phyloP scores from a whole-genome alignment of 2,113 vertebrate species.

The Hemiscyllium ocellatum region DNA sequence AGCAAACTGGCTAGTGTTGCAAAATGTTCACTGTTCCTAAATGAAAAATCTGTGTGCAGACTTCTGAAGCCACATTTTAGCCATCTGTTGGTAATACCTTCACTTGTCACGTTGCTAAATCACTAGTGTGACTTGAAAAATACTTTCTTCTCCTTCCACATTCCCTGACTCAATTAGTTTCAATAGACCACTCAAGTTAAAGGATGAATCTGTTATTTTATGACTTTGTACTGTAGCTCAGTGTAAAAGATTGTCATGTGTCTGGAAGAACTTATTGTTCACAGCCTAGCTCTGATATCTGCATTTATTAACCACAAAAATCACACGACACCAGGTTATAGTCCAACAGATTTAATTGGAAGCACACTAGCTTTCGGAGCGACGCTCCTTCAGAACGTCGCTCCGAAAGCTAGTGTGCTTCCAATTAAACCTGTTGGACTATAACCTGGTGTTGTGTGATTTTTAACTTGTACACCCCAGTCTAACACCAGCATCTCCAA shows the following conservation, averaged over 20 bases:
- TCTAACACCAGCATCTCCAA: no score
- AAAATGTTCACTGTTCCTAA: neutral
- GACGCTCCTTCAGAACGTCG: no score
- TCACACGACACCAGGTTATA: no score
- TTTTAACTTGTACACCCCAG: no score
- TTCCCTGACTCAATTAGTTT: neutral
- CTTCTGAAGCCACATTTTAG: neutral
- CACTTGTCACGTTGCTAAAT: neutral
- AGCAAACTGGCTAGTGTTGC: neutral
- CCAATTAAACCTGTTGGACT: no score
- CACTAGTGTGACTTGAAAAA: neutral
- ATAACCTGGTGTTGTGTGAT: no score
- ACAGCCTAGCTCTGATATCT: neutral
- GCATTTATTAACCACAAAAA: neutral
- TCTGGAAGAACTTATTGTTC: conserved; percentile 20
- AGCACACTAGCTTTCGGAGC: no score
- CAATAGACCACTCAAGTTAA: neutral
- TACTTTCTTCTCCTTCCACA: neutral
- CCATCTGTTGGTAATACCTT: neutral
- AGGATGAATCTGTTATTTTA: neutral
- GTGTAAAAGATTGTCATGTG: conserved; percentile 4
- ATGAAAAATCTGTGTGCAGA: conserved; percentile 4
- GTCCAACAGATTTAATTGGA: no score
- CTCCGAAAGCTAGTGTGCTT: no score
- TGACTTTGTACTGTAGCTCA: conserved; percentile 5